Conservation (phyloP, 2,888 invertebrate species). For the Resseliella maxima region DNA sequence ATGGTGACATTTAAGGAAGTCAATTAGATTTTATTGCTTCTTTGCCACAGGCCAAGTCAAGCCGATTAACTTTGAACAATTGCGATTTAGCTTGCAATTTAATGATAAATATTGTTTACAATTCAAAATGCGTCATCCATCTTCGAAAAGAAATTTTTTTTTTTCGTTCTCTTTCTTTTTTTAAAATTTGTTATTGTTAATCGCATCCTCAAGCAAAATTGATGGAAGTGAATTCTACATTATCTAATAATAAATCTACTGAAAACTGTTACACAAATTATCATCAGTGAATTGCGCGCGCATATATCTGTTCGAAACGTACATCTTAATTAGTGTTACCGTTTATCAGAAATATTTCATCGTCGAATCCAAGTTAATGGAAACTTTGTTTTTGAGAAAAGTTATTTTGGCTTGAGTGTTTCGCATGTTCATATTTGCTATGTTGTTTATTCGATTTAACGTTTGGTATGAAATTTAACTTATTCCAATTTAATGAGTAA, state of each 20-base stretch:
- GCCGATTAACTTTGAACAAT: not conserved
- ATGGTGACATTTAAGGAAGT: no score
- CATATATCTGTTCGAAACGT: not conserved
- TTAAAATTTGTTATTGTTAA: not conserved
- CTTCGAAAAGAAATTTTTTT: not conserved
- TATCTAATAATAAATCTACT: not conserved
- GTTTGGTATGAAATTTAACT: not conserved
- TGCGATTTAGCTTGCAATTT: not conserved
- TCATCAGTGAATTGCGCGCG: not conserved
- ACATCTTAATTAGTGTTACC: constrained; percentile 7
- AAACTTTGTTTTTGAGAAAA: constrained; percentile 33
- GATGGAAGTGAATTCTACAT: not conserved
- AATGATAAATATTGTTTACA: not conserved
- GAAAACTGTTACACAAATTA: not conserved
- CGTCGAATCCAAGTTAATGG: not conserved
- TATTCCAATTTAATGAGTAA: constrained; percentile 3
- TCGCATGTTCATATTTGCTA: not conserved
- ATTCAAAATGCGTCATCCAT: not conserved
- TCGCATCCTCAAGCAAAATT: not conserved
- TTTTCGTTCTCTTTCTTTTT: not conserved
- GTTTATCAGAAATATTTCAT: constrained; percentile 39
- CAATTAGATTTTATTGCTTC: no score
- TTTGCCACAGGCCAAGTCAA: not conserved
- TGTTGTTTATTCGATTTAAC: not conserved
- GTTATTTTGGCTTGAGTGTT: not conserved